Conservation (phyloP, 2,888 invertebrate species). For the Dasypogon diadema region DNA sequence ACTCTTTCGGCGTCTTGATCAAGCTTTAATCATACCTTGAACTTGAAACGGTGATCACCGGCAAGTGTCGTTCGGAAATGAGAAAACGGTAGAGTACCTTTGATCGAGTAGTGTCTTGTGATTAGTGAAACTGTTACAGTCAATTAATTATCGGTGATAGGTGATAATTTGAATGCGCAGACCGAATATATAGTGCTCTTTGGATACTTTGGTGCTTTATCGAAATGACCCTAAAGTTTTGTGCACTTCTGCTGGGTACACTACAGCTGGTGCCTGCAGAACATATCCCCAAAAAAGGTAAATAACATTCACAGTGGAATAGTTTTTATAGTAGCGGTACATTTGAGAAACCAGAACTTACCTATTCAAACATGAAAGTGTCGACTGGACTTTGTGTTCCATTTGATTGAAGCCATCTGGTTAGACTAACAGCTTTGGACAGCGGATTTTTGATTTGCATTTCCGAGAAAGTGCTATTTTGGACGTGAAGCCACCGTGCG, state of each 20-base stretch:
- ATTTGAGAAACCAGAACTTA: not conserved
- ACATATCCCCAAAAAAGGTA: slow-evolving; percentile 20
- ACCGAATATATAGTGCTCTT: not conserved
- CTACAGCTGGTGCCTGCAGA: not conserved
- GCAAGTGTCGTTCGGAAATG: slow-evolving; percentile 5
- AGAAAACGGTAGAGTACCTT: slow-evolving; percentile 15
- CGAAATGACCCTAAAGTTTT: slow-evolving; percentile 18
- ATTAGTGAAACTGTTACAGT: slow-evolving; percentile 16
- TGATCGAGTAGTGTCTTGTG: slow-evolving; percentile 9
- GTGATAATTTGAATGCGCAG: not conserved
- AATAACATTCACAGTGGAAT: slow-evolving; percentile 13
- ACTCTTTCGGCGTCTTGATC: slow-evolving; percentile 68
- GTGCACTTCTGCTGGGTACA: slow-evolving; percentile 19
- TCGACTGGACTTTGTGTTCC: slow-evolving; percentile 6
- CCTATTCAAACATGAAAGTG: slow-evolving; percentile 13
- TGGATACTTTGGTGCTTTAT: slow-evolving; percentile 15
- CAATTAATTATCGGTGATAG: not conserved
- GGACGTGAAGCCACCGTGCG: not conserved
- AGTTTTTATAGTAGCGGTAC: not conserved
- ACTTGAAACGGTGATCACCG: slow-evolving; percentile 63
- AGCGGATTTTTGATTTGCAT: slow-evolving; percentile 24
- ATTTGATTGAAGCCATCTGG: not conserved
- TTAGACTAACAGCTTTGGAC: not conserved
- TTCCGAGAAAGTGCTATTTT: slow-evolving; percentile 9
- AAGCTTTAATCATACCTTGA: slow-evolving; percentile 69